Conservation (phyloP, 2,797 vertebrate genomes). For the Merluccius polli region DNA sequence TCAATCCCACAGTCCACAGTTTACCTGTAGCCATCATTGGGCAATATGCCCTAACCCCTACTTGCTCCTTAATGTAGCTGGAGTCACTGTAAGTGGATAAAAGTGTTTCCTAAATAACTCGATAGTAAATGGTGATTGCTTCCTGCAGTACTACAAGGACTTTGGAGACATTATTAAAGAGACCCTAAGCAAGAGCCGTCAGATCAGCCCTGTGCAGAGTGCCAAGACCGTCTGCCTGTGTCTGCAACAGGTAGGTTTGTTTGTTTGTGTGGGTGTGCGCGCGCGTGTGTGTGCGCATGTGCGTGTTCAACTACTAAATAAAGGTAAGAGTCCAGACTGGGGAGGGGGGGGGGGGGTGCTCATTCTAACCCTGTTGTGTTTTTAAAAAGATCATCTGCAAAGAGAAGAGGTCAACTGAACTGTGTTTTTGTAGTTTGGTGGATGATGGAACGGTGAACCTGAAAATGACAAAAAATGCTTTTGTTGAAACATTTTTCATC, state of each 20-base stretch:
- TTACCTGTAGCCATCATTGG: no score
- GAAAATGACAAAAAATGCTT: background rate
- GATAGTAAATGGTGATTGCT: background rate
- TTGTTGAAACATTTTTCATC: background rate
- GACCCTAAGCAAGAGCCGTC: slow-evolving; percentile 74
- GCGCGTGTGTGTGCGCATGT: background rate
- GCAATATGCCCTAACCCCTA: background rate
- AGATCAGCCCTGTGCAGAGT: slow-evolving; percentile 75
- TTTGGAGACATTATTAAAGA: slow-evolving; percentile 93
- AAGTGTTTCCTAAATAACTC: background rate
- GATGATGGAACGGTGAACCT: no score
- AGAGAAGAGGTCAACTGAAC: no score
- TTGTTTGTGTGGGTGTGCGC: background rate
- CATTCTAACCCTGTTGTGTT: no score
- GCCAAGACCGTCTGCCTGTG: slow-evolving; percentile 80
- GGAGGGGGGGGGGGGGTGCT: no score
- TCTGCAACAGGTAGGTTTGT: slow-evolving; percentile 81
- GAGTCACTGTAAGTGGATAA: background rate
- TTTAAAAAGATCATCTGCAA: background rate
- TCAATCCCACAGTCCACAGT: no score
- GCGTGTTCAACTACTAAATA: background rate
- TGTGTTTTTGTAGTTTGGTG: no score
- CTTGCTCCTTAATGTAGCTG: background rate
- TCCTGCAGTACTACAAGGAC: slow-evolving; percentile 77
- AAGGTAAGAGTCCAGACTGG: background rate